Percentiles rank a stretch among this genome's conserved stretches.
These are phyloP conservation scores for Pipa parva DNA, from an alignment of 2,113 vertebrate species.

Conservation along the genomic window DNA sequence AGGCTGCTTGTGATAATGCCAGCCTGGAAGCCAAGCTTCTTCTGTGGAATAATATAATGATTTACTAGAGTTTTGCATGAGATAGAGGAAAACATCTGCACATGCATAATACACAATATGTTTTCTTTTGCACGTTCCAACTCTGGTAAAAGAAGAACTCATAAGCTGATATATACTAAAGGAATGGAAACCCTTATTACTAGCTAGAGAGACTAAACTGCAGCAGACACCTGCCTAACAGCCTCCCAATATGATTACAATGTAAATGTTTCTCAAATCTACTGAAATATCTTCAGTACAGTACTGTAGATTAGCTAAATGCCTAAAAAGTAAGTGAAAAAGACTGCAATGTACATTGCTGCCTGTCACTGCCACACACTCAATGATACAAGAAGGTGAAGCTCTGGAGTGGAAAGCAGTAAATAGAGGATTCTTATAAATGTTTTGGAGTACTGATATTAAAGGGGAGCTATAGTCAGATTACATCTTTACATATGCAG, in stretches of 20 bases:
- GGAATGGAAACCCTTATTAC: slow-evolving; percentile 16
- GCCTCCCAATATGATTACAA: not conserved
- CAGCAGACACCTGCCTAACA: slow-evolving; percentile 21
- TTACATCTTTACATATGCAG: too few relatives aligned
- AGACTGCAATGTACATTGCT: slow-evolving; percentile 14
- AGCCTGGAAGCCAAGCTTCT: not conserved
- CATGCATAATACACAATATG: slow-evolving; percentile 26
- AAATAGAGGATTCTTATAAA: slow-evolving; percentile 47
- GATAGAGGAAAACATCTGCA: slow-evolving; percentile 16
- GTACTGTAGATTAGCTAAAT: too few relatives aligned
- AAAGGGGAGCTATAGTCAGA: too few relatives aligned
- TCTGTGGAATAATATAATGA: slow-evolving; percentile 3
- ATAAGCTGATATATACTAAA: slow-evolving; percentile 17
- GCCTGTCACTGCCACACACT: slow-evolving; percentile 42
- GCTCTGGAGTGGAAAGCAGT: slow-evolving; percentile 33
- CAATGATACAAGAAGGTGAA: slow-evolving; percentile 44
- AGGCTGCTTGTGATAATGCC: not conserved
- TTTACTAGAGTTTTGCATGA: not conserved
- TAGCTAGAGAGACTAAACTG: slow-evolving; percentile 5
- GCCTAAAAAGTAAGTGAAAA: not conserved
- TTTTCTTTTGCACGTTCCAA: slow-evolving; percentile 22
- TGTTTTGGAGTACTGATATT: slow-evolving; percentile 35
- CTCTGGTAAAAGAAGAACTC: slow-evolving; percentile 2
- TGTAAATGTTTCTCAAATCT: not conserved
- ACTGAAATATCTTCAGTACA: too few relatives aligned